Base-by-base conservation (phyloP, 2,888 invertebrate species). In the Sinhomidia bicolor region DNA sequence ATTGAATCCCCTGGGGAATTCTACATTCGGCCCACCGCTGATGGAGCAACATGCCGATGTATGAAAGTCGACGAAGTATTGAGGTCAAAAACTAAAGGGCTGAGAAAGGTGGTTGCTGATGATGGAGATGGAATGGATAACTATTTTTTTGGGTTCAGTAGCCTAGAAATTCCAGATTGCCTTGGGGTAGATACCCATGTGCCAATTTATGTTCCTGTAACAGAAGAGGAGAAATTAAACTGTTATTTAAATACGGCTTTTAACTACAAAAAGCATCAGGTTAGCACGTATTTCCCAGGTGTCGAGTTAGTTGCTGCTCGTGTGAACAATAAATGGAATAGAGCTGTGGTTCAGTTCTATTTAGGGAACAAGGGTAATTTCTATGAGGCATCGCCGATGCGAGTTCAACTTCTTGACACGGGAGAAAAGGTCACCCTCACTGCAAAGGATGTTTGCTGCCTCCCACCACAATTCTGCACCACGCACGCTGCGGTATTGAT, bases 351-450 rank as follows among this genome's bases (percentile, higher is more conserved):
- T 0, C 47, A 79, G 7, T 12, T 32, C 4, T 1, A 9, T 0
- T 20, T 12, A 0, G 26, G 6, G 44, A 4, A 23, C 20, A 14
- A 20, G 3, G 62, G 1, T 20, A 23, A 57, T 9, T 1, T 9
- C 10, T 6, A 7, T 1, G 10, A 26, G 9, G 1, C 29, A 20
- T 4, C 0, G 12, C 54, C n/a, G 0, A 29, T 83, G 26, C 57
- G 60, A 0, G 71, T 83, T 32, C 86, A 86, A n/a, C 71, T 89
- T 1, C 12, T 89, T 9, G 89, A 89, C 10, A 82, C 89, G 2
- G 89, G 89, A 14, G 71, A 82, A 41, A 83, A 76, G 20, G 4
- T 76, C 0, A 54, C 26, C 0, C 54, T 76, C 0, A 4, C 1
- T 3, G 0, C 6, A 0, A 81, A 62, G 26, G 20, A 82, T 29